A percentile compares a stretch with the other conserved stretches of the same genome.
Evolutionary conservation across 2,113 vertebrate genomes (phyloP).

Genomic region (Cryptotis parvus): DNA sequence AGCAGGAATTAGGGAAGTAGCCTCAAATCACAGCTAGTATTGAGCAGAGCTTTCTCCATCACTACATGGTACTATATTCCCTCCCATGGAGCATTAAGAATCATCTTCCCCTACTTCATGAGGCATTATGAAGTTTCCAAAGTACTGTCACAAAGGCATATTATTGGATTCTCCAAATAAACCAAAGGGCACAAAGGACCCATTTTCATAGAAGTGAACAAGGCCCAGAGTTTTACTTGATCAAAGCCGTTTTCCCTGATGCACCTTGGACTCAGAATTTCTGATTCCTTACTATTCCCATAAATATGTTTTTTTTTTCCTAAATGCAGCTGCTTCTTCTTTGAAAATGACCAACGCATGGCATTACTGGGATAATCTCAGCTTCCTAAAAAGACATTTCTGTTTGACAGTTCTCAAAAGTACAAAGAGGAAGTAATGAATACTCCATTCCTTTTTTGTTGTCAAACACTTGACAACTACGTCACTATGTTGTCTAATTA

Average conservation of each 20-base stretch:
- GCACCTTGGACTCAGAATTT: neutral
- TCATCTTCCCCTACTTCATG: neutral
- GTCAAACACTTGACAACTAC: neutral
- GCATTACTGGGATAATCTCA: neutral
- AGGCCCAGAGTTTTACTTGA: neutral
- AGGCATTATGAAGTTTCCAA: slow-evolving; percentile 14
- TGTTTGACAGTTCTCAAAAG: neutral
- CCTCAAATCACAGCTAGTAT: neutral
- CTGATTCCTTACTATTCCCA: neutral
- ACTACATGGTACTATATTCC: neutral
- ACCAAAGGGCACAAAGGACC: neutral
- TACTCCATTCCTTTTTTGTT: neutral
- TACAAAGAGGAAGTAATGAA: neutral
- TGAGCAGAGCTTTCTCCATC: neutral
- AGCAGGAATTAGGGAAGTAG: neutral
- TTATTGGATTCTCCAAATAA: neutral
- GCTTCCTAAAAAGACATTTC: neutral
- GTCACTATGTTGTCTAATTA: no score
- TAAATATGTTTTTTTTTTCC: neutral
- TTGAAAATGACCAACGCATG: slow-evolving; percentile 31
- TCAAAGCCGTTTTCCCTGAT: neutral
- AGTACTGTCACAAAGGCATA: neutral
- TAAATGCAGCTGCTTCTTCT: neutral
- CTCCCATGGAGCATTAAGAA: neutral
- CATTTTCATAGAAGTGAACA: neutral